A percentile compares a stretch with the other conserved stretches of the same genome.
Evolutionary conservation across 1,140 invertebrate species (phyloP).

Genomic region (Pogonus chalceus): DNA sequence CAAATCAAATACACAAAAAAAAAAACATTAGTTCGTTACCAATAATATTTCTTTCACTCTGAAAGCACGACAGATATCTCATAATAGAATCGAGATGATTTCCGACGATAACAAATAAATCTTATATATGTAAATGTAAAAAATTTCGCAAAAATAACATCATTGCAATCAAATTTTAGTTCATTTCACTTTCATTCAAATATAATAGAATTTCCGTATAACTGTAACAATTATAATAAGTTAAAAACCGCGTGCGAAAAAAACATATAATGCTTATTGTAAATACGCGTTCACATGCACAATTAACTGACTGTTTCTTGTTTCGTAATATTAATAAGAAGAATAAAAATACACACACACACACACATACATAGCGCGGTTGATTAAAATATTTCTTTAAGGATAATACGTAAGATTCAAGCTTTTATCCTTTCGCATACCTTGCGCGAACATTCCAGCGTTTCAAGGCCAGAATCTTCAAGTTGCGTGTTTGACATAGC

Average conservation of each 20-base stretch:
- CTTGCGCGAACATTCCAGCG: background rate
- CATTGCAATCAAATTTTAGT: no score
- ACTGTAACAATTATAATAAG: background rate
- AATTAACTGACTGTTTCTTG: background rate
- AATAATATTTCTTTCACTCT: background rate
- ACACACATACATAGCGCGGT: background rate
- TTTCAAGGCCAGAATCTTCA: background rate
- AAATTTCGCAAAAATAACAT: no score
- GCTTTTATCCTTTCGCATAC: background rate
- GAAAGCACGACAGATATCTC: background rate
- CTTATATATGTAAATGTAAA: no score
- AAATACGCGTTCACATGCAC: background rate
- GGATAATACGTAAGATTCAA: background rate
- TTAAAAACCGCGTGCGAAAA: constrained; percentile 1
- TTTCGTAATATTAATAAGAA: background rate
- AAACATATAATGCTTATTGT: background rate
- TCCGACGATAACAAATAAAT: no score
- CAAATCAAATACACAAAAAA: background rate
- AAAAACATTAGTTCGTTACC: background rate
- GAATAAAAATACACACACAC: no score
- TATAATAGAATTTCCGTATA: background rate
- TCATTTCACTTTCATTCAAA: no score
- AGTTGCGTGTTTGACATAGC: background rate
- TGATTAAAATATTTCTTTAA: background rate
- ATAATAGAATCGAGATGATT: background rate